Conservation (phyloP, 2,888 invertebrate species). For the Thera obeliscata region DNA sequence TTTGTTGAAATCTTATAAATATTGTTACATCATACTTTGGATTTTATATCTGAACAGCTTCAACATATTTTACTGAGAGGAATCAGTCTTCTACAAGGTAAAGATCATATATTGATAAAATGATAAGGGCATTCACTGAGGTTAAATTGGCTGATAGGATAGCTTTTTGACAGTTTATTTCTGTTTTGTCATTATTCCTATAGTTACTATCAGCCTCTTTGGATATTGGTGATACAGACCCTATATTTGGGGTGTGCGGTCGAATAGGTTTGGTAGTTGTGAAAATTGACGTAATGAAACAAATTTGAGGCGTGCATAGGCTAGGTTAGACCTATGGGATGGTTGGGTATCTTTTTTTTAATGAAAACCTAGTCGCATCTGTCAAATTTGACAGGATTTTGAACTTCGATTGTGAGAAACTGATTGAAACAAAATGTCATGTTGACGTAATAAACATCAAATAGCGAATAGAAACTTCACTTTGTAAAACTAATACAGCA, state of each 20-base stretch:
- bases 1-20: constrained; percentile 18
- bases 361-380: no score
- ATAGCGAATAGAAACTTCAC: no score
- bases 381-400: no score
- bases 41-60: constrained; percentile 11
- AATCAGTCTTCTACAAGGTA: constrained; percentile 1
- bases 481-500: no score
- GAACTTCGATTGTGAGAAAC: no score
- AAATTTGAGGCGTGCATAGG: constrained; percentile 3
- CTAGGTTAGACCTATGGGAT: not conserved
- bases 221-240: constrained; percentile 1
- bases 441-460: no score
- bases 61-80: not conserved
- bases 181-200: not conserved
- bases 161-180: not conserved
- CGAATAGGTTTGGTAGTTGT: constrained; percentile 33
- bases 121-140: not conserved
- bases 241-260: constrained; percentile 11
- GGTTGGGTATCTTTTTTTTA: no score
- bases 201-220: constrained; percentile 1
- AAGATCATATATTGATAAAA: constrained; percentile 2
- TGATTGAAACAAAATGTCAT: no score
- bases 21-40: constrained; percentile 20
- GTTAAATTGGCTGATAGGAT: not conserved
- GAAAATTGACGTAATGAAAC: constrained; percentile 23